Evolutionary conservation across 2,113 vertebrate genomes (phyloP).

Genomic region (Burhinus oedicnemus): DNA sequence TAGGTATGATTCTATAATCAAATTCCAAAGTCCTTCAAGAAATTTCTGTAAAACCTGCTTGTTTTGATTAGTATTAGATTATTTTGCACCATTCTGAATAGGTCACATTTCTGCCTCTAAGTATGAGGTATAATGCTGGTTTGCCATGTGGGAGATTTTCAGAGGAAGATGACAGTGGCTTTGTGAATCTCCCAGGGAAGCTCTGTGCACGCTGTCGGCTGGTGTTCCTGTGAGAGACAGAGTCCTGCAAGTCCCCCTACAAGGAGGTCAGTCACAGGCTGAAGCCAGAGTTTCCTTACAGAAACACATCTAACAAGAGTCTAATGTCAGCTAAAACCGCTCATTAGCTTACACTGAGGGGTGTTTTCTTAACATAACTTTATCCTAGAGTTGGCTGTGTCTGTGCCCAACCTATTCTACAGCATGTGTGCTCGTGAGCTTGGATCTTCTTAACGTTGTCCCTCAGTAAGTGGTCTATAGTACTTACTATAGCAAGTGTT

Average conservation of each 20-base stretch:
- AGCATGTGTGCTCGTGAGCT: background rate
- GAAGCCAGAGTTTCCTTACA: background rate
- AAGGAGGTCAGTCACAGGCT: background rate
- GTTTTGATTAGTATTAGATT: background rate
- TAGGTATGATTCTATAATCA: background rate
- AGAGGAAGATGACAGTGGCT: background rate
- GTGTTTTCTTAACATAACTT: background rate
- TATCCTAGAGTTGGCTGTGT: background rate
- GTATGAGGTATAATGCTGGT: background rate
- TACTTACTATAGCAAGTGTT: background rate
- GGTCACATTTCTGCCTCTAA: background rate
- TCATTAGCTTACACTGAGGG: background rate
- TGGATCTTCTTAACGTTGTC: background rate
- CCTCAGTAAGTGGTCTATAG: background rate
- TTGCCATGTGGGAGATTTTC: background rate
- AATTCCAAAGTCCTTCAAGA: background rate
- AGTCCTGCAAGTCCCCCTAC: background rate
- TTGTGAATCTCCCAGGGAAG: background rate
- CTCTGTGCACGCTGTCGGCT: background rate
- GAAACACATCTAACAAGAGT: background rate
- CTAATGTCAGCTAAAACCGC: background rate
- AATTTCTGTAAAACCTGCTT: background rate
- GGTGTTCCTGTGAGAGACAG: background rate
- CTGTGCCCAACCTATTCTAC: background rate
- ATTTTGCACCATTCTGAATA: background rate